Base-by-base conservation (phyloP, 2,888 invertebrate species). In the Unio pictorum region DNA sequence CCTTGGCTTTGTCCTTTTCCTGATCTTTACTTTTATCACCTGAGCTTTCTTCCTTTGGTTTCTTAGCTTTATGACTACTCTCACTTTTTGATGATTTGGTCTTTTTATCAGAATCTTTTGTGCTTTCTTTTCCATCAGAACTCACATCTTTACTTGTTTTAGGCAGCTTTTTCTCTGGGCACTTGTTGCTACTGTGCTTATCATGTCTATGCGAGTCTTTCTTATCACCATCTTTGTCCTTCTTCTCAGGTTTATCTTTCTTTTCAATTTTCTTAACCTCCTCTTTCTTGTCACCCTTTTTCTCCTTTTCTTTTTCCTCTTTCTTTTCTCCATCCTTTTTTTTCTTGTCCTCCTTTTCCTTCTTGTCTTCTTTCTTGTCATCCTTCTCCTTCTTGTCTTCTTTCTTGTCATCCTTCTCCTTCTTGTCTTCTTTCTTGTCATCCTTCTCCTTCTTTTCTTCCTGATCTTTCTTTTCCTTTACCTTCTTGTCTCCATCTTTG, bases 381-480 rank as follows among this genome's bases (percentile, higher is more conserved):
- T 73, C 73, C 56, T 74, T 67, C 55, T 77, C 69, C 26, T 65
- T 45, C 23, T 70, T 64, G 8, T 74, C 63, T 71, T 64, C 45
- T n/a, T 70, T 64, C 15, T 74, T 75, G 62, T 72, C 71, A 59
- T 74, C 71, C 18, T 60, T 71, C 67, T 67, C 71, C 56, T 64
- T 64, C 34, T 68, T 64, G 59, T 63, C 61, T 67, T 76, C 75
- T 15, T 74, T 75, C 4, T 73, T 69, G 30, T 64, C 59, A 64
- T 64, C 67, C 57, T 71, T 74, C 55, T 82, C 76, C 64, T 74
- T 58, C 64, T 74, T 65, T 45, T 69, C 61, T 71, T 81, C 85
- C 70, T 88, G 83, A 67, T 76, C 80, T 30, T 82, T 82, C 61
- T 82, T 86, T 60, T 87, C 83, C 65, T 82, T 82, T 20, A 66